Evolutionary conservation across 2,113 vertebrate species (phyloP).

Genomic region (Scytalopus superciliaris): DNA sequence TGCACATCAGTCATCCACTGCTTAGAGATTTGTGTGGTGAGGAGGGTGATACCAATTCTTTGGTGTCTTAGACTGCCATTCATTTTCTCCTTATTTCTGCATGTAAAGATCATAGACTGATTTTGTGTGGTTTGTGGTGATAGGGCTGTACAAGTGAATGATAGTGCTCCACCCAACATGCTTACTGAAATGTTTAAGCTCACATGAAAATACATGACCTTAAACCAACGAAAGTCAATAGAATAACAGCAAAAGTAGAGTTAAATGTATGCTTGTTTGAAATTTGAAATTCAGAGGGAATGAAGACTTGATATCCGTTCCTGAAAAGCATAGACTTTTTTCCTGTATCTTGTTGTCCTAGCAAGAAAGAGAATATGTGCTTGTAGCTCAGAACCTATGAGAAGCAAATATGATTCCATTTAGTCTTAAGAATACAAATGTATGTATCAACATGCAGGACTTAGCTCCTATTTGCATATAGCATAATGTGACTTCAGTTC

Average conservation of each 20-base stretch:
- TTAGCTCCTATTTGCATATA: background rate
- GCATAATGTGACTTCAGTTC: slow-evolving; percentile 9
- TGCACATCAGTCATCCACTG: background rate
- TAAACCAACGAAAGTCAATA: background rate
- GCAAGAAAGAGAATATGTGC: background rate
- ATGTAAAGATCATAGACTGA: background rate
- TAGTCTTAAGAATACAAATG: background rate
- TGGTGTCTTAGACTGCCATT: background rate
- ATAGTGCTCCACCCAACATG: background rate
- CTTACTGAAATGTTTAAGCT: background rate
- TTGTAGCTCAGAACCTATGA: background rate
- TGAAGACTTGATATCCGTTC: background rate
- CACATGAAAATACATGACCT: background rate
- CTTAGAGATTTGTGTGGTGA: background rate
- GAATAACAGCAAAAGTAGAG: background rate
- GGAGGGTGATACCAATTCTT: background rate
- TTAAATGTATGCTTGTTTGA: background rate
- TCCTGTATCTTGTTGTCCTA: background rate
- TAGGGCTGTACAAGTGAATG: background rate
- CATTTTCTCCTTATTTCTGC: background rate
- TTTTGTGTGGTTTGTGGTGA: background rate
- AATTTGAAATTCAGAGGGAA: background rate
- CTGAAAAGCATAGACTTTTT: background rate
- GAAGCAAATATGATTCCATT: background rate
- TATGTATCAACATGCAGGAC: background rate